These are phyloP conservation scores for Andrena trimmerana DNA, from an alignment of 2,888 invertebrate species.

Conservation along the genomic window DNA sequence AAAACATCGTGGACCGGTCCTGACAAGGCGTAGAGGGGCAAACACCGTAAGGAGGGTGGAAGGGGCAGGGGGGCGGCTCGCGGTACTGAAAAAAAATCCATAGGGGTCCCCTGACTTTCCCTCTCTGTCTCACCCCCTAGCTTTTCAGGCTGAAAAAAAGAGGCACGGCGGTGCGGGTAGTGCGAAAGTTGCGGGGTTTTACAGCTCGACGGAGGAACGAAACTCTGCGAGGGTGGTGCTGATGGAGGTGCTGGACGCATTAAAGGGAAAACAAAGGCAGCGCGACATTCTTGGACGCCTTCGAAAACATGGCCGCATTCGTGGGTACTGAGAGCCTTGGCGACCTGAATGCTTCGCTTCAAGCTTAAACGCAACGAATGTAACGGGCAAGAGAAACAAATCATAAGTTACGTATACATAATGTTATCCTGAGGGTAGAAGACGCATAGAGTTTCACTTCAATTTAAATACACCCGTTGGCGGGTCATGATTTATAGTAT, in stretches of 20 bases:
- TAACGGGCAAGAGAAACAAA: too few species aligned
- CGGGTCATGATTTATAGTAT: too few species aligned
- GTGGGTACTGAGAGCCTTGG: background rate
- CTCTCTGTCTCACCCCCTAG: constrained; percentile 47
- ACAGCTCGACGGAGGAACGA: constrained; percentile 49
- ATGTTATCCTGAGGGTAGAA: background rate
- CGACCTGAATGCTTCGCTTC: constrained; percentile 25
- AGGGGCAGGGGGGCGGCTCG: constrained; percentile 63
- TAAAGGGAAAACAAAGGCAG: constrained; percentile 79
- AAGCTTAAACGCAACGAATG: background rate
- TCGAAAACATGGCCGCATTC: constrained; percentile 64
- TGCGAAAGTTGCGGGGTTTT: constrained; percentile 59
- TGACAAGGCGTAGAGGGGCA: constrained; percentile 58
- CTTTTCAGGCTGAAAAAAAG: constrained; percentile 66
- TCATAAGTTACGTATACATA: background rate
- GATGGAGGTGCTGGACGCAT: constrained; percentile 74
- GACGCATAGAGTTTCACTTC: background rate
- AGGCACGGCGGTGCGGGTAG: constrained; percentile 61
- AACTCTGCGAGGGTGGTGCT: constrained; percentile 73
- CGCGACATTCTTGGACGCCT: constrained; percentile 68
- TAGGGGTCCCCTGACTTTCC: constrained; percentile 77
- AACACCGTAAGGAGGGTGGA: constrained; percentile 37
- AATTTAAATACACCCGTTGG: too few species aligned
- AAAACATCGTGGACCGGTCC: constrained; percentile 67
- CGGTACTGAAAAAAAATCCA: constrained; percentile 82